phyloP scores from a whole-genome alignment of 2,113 vertebrate genomes.

The Silurus glanis region DNA sequence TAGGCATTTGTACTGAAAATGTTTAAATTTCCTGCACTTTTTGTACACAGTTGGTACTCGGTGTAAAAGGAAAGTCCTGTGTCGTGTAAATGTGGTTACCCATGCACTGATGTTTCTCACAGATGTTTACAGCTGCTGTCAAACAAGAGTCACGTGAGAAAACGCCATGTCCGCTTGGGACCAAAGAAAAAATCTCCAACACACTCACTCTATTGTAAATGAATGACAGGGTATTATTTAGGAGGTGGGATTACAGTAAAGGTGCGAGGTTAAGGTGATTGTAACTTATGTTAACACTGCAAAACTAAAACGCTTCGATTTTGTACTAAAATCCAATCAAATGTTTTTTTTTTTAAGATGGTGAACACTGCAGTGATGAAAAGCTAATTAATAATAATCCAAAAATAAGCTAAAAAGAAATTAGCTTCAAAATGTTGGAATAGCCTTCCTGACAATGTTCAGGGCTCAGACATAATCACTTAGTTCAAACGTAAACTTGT shows the following conservation, averaged over 20 bases:
- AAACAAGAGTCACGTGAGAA: constrained; percentile 46
- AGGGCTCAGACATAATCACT: too few relatives aligned
- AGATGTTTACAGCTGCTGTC: constrained; percentile 46
- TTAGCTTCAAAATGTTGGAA: too few relatives aligned
- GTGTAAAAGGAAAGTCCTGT: constrained; percentile 33
- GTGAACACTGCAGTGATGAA: neutral
- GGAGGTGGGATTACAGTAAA: neutral
- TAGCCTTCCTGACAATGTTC: too few relatives aligned
- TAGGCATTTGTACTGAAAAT: neutral
- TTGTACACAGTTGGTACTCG: neutral
- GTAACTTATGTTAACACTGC: neutral
- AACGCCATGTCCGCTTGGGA: constrained; percentile 4
- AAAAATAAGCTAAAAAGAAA: too few relatives aligned
- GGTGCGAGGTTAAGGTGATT: neutral
- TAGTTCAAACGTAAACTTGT: too few relatives aligned
- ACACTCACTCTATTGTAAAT: neutral
- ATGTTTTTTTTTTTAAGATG: neutral
- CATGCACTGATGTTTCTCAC: constrained; percentile 37
- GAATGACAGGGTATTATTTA: neutral
- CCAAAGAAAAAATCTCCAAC: neutral
- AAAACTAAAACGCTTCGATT: neutral
- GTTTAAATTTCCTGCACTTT: neutral
- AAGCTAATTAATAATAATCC: neutral
- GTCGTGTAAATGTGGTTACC: constrained; percentile 33
- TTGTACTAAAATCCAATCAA: neutral